These are phyloP conservation scores for Nyleta sp. DNA, from an alignment of 2,888 invertebrate species.

Conservation along the genomic window DNA sequence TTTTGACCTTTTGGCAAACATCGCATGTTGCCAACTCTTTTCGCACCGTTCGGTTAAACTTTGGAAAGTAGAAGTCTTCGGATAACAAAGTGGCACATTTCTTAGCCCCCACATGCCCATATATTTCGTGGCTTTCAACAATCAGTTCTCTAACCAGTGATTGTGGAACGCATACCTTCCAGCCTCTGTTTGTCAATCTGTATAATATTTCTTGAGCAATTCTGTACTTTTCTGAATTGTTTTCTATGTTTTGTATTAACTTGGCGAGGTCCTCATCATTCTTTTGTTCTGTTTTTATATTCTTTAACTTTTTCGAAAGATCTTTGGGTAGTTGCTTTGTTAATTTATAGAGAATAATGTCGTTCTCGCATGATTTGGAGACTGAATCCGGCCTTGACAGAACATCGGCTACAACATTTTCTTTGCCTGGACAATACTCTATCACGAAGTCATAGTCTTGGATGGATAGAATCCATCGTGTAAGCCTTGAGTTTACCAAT, in stretches of 20 bases:
- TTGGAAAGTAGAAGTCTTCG: conserved; percentile 29
- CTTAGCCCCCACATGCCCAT: conserved; percentile 33
- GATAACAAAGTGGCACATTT: conserved; percentile 14
- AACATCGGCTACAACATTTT: conserved; percentile 68
- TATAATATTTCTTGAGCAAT: not conserved
- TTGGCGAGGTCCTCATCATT: not conserved
- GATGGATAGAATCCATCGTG: conserved; percentile 69
- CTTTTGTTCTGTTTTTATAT: not conserved
- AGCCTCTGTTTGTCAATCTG: not conserved
- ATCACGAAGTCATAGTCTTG: conserved; percentile 70
- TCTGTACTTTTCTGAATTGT: not conserved
- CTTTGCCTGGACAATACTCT: conserved; percentile 65
- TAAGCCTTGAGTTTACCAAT: conserved; percentile 67
- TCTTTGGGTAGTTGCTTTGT: not conserved
- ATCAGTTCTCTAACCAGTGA: not conserved
- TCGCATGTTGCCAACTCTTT: not conserved
- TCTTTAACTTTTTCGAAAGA: not conserved
- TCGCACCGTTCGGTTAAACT: not conserved
- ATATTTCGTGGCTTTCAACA: conserved; percentile 2
- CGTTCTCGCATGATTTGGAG: not conserved
- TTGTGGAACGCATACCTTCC: conserved; percentile 4
- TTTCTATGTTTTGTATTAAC: not conserved
- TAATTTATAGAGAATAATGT: conserved; percentile 7
- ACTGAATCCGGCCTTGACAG: not conserved
- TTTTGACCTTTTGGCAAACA: conserved; percentile 17